A percentile compares a stretch with the other conserved stretches of the same genome.
Evolutionary conservation across 2,888 invertebrate species (phyloP).

Genomic region (Troglohyphantes excavatus): DNA sequence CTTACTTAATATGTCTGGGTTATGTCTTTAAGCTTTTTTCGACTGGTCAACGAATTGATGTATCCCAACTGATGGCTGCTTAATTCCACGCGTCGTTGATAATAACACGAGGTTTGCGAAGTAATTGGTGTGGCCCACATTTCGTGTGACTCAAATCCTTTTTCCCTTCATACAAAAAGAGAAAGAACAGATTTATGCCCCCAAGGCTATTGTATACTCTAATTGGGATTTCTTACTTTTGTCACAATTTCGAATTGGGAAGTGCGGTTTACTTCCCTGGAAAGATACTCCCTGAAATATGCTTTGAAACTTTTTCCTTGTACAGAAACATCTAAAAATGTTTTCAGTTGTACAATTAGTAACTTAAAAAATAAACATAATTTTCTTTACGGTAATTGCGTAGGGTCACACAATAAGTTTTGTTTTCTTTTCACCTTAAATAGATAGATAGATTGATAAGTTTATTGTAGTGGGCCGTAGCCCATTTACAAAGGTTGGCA

Average conservation of each 20-base stretch:
- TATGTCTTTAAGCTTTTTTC: background rate
- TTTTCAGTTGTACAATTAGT: background rate
- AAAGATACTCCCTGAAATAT: background rate
- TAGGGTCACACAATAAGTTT: background rate
- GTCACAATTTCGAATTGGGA: background rate
- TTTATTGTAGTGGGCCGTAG: too few species aligned
- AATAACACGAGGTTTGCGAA: background rate
- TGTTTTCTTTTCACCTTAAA: too few species aligned
- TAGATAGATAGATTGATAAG: too few species aligned
- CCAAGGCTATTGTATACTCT: background rate
- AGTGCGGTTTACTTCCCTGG: background rate
- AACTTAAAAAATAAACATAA: background rate
- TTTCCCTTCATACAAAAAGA: background rate
- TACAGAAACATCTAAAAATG: constrained; percentile 1
- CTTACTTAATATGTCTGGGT: background rate
- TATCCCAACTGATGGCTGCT: background rate
- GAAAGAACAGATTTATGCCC: constrained; percentile 9
- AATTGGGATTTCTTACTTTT: background rate
- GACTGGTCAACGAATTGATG: background rate
- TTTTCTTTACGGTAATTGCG: background rate
- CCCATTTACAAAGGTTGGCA: too few species aligned
- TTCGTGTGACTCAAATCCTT: background rate
- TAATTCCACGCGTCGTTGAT: background rate
- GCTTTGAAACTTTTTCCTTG: background rate
- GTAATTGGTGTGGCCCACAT: background rate